A percentile compares a stretch with the other conserved stretches of the same genome.
phyloP scores from a whole-genome alignment of 1,140 invertebrate genomes.

The Drosophila nannoptera region DNA sequence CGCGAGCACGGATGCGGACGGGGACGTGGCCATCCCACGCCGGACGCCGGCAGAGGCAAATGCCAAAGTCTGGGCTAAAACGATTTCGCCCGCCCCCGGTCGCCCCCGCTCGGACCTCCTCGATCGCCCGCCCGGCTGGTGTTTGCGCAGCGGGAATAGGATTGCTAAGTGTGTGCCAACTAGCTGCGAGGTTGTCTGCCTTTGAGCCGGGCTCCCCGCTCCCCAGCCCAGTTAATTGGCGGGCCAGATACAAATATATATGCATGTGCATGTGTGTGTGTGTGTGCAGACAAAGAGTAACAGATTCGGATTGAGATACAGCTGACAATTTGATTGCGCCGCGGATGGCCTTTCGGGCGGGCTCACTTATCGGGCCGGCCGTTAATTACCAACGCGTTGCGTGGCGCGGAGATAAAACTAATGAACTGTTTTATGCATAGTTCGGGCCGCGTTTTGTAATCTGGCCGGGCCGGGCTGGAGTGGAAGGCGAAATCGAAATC shows the following conservation, averaged over 20 bases:
- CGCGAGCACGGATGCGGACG: neutral
- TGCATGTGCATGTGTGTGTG: neutral
- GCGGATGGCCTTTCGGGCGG: constrained; percentile 26
- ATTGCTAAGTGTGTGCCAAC: too few relatives aligned
- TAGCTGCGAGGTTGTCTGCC: too few relatives aligned
- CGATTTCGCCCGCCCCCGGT: constrained; percentile 5
- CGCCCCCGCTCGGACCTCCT: neutral
- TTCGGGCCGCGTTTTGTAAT: constrained; percentile 66
- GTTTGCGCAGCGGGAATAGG: too few relatives aligned
- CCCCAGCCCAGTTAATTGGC: constrained; percentile 38
- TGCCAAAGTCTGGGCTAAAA: constrained; percentile 15
- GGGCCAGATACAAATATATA: constrained; percentile 11
- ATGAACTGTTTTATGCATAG: constrained; percentile 72
- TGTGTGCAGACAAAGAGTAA: neutral
- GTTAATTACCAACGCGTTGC: constrained; percentile 63
- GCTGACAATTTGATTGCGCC: constrained; percentile 55
- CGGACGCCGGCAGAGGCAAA: neutral
- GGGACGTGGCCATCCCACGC: neutral
- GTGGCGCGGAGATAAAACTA: constrained; percentile 59
- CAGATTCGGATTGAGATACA: constrained; percentile 14
- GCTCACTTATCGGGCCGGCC: constrained; percentile 69
- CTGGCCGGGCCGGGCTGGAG: too few relatives aligned
- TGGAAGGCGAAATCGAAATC: constrained; percentile 40
- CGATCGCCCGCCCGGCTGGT: neutral
- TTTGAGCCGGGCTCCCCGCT: too few relatives aligned